These are phyloP conservation scores for Butorides virescens DNA, from an alignment of 2,113 vertebrate species.

Conservation along the genomic window DNA sequence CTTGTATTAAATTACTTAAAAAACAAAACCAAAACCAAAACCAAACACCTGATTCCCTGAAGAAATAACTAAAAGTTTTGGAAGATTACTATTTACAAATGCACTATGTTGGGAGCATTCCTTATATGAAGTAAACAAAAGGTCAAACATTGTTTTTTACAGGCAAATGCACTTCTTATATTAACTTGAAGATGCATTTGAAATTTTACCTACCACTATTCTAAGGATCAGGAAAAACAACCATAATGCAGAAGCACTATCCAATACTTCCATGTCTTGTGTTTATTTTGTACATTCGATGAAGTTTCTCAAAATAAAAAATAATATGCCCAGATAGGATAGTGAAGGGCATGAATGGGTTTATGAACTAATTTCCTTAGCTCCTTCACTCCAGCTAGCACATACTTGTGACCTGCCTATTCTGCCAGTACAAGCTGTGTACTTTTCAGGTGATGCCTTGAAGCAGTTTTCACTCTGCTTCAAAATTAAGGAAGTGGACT, in stretches of 20 bases:
- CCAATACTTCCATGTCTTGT: not conserved
- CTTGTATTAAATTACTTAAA: not conserved
- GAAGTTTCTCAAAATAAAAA: not conserved
- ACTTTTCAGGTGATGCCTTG: not conserved
- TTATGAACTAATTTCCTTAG: not conserved
- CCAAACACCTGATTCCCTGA: not conserved
- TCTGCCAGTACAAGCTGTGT: not conserved
- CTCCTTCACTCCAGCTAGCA: not conserved
- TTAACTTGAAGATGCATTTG: not conserved
- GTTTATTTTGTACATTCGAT: not conserved
- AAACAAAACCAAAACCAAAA: not conserved
- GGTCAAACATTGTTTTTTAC: not conserved
- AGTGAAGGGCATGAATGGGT: not conserved
- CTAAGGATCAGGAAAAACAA: not conserved
- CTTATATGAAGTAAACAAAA: not conserved
- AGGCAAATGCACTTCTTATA: not conserved
- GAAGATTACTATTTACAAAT: not conserved
- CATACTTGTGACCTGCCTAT: not conserved
- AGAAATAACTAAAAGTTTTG: not conserved
- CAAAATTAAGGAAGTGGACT: not conserved
- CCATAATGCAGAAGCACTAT: not conserved
- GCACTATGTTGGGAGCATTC: not conserved
- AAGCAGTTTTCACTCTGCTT: not conserved
- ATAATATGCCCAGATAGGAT: not conserved
- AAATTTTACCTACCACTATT: not conserved